These are phyloP conservation scores for Taenioides sp. DNA, from an alignment of 2,797 vertebrate species.

Conservation along the genomic window DNA sequence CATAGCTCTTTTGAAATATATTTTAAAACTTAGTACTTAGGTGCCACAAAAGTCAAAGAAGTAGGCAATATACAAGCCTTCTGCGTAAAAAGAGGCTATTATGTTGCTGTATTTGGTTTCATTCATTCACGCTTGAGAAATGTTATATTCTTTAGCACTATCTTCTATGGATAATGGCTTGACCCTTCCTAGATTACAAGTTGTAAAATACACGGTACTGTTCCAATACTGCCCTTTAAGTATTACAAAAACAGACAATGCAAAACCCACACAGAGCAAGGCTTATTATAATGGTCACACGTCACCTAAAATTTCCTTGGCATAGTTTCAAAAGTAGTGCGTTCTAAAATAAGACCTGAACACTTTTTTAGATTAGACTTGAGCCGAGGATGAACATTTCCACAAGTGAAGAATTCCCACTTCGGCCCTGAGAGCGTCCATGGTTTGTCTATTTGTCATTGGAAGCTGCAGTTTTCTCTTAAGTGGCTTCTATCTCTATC, in stretches of 20 bases:
- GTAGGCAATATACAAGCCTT: background rate
- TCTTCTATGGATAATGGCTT: background rate
- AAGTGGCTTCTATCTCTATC: conserved; percentile 26
- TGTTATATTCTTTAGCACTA: background rate
- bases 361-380: conserved; percentile 19
- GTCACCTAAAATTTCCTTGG: conserved; percentile 41
- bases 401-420: background rate
- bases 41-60: background rate
- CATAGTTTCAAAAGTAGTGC: background rate
- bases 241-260: background rate
- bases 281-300: background rate
- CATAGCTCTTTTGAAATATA: no score
- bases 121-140: background rate
- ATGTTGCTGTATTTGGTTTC: background rate
- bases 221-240: background rate
- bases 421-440: conserved; percentile 19
- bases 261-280: background rate
- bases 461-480: conserved; percentile 18
- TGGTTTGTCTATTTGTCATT: conserved; percentile 22
- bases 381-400: conserved; percentile 10
- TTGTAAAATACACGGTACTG: background rate
- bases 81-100: background rate
- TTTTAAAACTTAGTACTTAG: background rate
- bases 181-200: background rate
- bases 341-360: conserved; percentile 9